These are phyloP conservation scores for Aradophagus sp. DNA, from an alignment of 1,140 invertebrate species.

Conservation along the genomic window DNA sequence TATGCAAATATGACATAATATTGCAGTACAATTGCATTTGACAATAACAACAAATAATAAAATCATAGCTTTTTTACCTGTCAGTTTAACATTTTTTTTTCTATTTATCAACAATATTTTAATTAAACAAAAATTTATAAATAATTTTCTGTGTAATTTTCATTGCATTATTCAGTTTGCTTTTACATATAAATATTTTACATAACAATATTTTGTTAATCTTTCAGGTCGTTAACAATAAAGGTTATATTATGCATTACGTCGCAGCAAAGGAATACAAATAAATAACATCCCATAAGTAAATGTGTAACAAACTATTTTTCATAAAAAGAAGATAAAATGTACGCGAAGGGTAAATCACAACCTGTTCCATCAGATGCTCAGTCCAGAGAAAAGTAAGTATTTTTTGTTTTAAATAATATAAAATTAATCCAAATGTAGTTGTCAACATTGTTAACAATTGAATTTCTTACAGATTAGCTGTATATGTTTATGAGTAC, in stretches of 20 bases:
- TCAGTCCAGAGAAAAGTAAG: conserved; percentile 30
- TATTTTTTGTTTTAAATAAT: background rate
- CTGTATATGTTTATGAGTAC: conserved; percentile 34
- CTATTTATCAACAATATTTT: too few species aligned
- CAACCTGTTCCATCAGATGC: conserved; percentile 27
- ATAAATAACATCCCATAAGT: conserved; percentile 2
- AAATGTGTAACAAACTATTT: background rate
- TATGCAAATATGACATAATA: too few species aligned
- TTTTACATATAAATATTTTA: too few species aligned
- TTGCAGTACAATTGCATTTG: too few species aligned
- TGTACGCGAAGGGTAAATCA: conserved; percentile 28
- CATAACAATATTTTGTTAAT: too few species aligned
- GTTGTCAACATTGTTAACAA: background rate
- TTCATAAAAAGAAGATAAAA: conserved; percentile 1
- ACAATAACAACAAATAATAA: too few species aligned
- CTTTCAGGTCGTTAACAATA: background rate
- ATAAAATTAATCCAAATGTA: background rate
- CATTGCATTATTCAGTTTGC: too few species aligned
- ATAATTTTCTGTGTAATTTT: too few species aligned
- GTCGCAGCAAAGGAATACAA: conserved; percentile 1
- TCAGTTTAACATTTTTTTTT: too few species aligned
- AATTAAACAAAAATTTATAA: too few species aligned
- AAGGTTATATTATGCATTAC: background rate
- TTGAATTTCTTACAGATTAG: conserved; percentile 14
- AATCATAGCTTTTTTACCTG: too few species aligned